Evolutionary conservation across 2,888 invertebrate species (phyloP).

Genomic region (Lasioglossum lativentre): DNA sequence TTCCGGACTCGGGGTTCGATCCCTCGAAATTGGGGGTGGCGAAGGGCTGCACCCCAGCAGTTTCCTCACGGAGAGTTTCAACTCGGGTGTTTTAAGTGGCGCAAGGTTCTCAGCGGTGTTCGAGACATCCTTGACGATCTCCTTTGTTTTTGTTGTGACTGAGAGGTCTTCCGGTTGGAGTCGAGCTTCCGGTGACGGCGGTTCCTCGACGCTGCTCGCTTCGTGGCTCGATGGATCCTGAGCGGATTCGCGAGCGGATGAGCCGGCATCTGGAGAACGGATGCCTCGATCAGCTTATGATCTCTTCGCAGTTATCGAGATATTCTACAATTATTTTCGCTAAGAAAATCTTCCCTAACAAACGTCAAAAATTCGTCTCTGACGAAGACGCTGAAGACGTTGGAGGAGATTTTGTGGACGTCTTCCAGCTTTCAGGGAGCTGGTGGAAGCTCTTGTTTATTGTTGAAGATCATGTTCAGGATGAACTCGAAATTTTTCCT

Average conservation of each 20-base stretch:
- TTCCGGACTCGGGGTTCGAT: slow-evolving; percentile 70
- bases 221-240: slow-evolving; percentile 59
- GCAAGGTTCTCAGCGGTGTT: slow-evolving; percentile 57
- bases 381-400: background rate
- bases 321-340: background rate
- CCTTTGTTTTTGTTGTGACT: slow-evolving; percentile 73
- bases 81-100: slow-evolving; percentile 77
- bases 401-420: background rate
- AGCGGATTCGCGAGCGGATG: slow-evolving; percentile 51
- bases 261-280: slow-evolving; percentile 65
- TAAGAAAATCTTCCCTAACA: background rate
- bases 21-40: slow-evolving; percentile 76
- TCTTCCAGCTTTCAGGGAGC: fast-evolving
- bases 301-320: background rate
- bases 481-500: background rate
- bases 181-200: slow-evolving; percentile 77
- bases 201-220: slow-evolving; percentile 62
- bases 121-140: slow-evolving; percentile 47
- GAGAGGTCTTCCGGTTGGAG: slow-evolving; percentile 81
- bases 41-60: slow-evolving; percentile 80
- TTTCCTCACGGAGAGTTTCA: slow-evolving; percentile 81
- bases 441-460: background rate
- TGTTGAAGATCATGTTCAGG: background rate
- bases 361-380: background rate
- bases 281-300: slow-evolving; percentile 43